These are phyloP conservation scores for Poeciliopsis retropinna DNA, from an alignment of 2,113 vertebrate species.

Conservation along the genomic window DNA sequence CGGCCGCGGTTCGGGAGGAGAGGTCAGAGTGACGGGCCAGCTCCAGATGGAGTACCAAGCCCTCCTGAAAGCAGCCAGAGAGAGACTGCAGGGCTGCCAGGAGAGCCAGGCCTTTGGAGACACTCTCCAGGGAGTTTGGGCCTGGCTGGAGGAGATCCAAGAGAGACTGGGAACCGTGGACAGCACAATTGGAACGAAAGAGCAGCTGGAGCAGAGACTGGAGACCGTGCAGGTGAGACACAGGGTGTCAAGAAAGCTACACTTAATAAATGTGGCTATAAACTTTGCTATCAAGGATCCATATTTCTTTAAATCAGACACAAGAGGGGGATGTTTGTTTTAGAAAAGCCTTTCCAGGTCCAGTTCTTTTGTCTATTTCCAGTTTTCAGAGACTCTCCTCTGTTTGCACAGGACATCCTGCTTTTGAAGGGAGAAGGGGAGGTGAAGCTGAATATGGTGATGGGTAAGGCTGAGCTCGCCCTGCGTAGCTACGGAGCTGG, in stretches of 20 bases:
- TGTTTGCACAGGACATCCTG: constrained; percentile 89
- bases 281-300: neutral
- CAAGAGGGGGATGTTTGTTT: constrained; percentile 59
- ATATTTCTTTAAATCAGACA: constrained; percentile 25
- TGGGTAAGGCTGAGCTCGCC: constrained; percentile 93
- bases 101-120: constrained; percentile 91
- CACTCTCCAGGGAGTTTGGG: constrained; percentile 87
- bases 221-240: constrained; percentile 87
- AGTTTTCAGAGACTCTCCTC: constrained; percentile 12
- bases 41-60: constrained; percentile 87
- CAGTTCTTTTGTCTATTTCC: constrained; percentile 1
- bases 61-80: constrained; percentile 84
- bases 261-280: neutral
- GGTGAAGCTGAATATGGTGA: constrained; percentile 94
- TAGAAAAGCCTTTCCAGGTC: constrained; percentile 6
- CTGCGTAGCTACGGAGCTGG: constrained; percentile 83
- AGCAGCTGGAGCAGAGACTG: constrained; percentile 84
- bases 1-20: constrained; percentile 82
- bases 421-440: constrained; percentile 97
- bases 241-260: neutral
- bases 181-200: constrained; percentile 88
- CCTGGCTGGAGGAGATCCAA: constrained; percentile 88
- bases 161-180: constrained; percentile 84
- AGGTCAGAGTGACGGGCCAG: constrained; percentile 82
- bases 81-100: constrained; percentile 85